Evolutionary conservation across 2,113 vertebrate species (phyloP).

Genomic region (Gadus macrocephalus): DNA sequence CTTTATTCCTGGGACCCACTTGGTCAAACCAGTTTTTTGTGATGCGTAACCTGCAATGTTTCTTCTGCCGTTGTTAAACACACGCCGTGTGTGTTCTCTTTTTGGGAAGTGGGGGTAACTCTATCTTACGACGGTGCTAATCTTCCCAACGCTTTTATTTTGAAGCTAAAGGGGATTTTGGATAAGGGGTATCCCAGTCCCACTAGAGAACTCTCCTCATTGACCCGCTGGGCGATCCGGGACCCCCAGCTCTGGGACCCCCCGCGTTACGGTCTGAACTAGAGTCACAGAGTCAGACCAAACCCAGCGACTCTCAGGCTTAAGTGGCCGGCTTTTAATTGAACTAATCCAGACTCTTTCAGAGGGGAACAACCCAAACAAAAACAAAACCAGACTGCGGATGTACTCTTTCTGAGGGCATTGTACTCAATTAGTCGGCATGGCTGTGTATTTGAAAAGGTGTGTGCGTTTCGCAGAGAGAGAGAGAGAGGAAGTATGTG

Average conservation of each 20-base stretch:
- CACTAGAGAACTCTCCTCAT: slow-evolving; percentile 60
- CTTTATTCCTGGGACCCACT: too few relatives aligned
- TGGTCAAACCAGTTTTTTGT: too few relatives aligned
- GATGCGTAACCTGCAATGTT: too few relatives aligned
- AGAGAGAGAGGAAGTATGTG: slow-evolving; percentile 6
- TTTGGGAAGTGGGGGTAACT: slow-evolving; percentile 60
- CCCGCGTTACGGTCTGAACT: slow-evolving; percentile 18
- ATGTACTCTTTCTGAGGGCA: slow-evolving; percentile 43
- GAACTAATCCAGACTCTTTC: slow-evolving; percentile 61
- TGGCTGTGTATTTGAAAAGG: slow-evolving; percentile 55
- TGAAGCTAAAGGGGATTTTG: slow-evolving; percentile 46
- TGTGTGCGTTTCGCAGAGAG: slow-evolving; percentile 17
- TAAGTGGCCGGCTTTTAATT: slow-evolving; percentile 63
- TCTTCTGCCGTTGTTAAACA: too few relatives aligned
- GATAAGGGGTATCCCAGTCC: slow-evolving; percentile 49
- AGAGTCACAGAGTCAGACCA: slow-evolving; percentile 36
- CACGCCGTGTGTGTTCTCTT: too few relatives aligned
- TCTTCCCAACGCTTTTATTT: slow-evolving; percentile 53
- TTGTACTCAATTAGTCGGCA: slow-evolving; percentile 41
- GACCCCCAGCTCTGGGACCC: slow-evolving; percentile 35
- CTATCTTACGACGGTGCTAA: slow-evolving; percentile 77
- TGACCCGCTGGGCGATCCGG: slow-evolving; percentile 26
- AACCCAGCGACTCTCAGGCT: slow-evolving; percentile 39
- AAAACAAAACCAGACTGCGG: slow-evolving; percentile 30
- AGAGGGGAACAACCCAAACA: slow-evolving; percentile 40